Base-by-base conservation (phyloP, 2,113 vertebrate species). In the Lepisosteus osseus region DNA sequence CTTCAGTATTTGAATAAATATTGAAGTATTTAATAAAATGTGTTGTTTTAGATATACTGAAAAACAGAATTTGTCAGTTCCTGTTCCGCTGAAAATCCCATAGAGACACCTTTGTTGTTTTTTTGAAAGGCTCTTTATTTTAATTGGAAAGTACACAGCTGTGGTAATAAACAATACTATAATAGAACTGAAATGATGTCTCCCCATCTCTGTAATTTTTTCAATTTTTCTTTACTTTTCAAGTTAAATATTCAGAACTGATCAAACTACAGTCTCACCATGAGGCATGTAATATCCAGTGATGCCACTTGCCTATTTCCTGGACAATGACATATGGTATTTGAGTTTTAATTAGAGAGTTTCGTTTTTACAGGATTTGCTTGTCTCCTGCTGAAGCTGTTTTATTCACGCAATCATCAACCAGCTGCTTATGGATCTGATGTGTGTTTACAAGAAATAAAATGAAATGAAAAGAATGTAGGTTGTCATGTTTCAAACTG, bases 271-370 rank as follows among this genome's bases (percentile, higher is more conserved):
- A 47, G 61, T 68, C 70, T 66, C 14, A 51, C 65, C 29, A 69
- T 68, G 64, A 72, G 69, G 29, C 65, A n/a, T 75, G 74, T 75
- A 75, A 71, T 71, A 54, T 61, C 68, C 61, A 70, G 61, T 67
- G 69, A 75, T 67, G 56, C 56, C 56, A 57, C 70, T 68, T 42
- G 64, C 59, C n/a, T 61, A 71, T 45, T 72, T 56, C 55, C 12
- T 43, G 74, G 71, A 47, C 65, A 54, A 9, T 68, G 66, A 68
- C 66, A 68, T 68, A 68, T 54, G 66, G 66, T 55, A 55, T 68
- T 51, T 68, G 51, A 42, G 45, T 29, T 68, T 68, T 68, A 68
- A 68, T 68, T 68, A 51, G 47, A 67, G 15, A 68, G 15, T 68
- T 68, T 9, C 9, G 43, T 17, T 68, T 68, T 40, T n/a, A 68